Evolutionary conservation across 2,888 invertebrate species (phyloP).

Genomic region (Blomia tropicalis): DNA sequence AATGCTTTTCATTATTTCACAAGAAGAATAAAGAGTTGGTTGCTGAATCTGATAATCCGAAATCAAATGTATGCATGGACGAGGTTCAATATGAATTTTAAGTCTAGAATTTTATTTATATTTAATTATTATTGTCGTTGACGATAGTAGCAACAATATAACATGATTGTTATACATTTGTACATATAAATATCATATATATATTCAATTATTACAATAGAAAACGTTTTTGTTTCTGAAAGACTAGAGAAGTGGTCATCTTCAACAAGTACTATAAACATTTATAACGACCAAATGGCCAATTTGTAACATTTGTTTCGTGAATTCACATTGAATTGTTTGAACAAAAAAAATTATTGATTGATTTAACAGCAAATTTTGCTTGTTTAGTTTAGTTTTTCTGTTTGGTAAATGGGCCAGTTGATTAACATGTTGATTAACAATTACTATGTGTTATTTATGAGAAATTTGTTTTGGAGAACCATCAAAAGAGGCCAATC

Average conservation of each 20-base stretch:
- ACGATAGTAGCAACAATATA: slow-evolving; percentile 10
- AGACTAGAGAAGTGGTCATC: not conserved
- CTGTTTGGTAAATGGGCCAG: too few relatives aligned
- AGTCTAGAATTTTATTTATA: not conserved
- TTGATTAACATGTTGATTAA: too few relatives aligned
- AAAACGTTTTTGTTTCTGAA: not conserved
- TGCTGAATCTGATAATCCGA: not conserved
- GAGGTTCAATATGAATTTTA: slow-evolving; percentile 3
- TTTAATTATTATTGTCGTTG: slow-evolving; percentile 3
- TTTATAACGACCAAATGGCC: too few relatives aligned
- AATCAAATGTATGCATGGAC: not conserved
- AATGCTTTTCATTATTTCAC: slow-evolving; percentile 48
- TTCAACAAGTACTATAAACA: slow-evolving; percentile 5
- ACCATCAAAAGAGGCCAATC: too few relatives aligned
- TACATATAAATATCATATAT: not conserved
- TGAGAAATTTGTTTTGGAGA: too few relatives aligned
- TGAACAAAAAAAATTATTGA: not conserved
- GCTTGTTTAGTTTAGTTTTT: too few relatives aligned
- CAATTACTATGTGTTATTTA: too few relatives aligned
- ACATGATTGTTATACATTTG: slow-evolving; percentile 12
- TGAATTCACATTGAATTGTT: too few relatives aligned
- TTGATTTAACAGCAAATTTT: not conserved
- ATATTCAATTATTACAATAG: not conserved
- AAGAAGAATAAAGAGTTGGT: not conserved
- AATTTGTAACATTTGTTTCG: not conserved